These are phyloP conservation scores for Athalia circularis DNA, from an alignment of 2,888 invertebrate genomes.

Conservation along the genomic window DNA sequence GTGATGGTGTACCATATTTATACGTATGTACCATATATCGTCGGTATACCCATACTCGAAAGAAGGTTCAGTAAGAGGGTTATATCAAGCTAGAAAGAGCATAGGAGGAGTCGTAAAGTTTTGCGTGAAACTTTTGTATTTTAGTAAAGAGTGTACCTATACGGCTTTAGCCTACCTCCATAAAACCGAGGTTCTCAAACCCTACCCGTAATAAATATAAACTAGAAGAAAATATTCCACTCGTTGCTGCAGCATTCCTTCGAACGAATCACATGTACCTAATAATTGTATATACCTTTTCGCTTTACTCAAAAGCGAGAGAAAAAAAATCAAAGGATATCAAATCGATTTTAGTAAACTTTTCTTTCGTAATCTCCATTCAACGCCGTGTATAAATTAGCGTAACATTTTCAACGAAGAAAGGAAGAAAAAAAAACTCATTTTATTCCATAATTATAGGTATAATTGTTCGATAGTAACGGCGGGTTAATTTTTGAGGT, in stretches of 20 bases:
- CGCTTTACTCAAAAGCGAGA: background rate
- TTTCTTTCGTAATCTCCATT: too few relatives aligned
- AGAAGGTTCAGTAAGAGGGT: background rate
- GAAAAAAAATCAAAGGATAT: background rate
- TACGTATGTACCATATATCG: too few relatives aligned
- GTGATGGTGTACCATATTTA: too few relatives aligned
- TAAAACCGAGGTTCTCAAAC: slow-evolving; percentile 64
- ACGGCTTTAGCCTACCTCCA: slow-evolving; percentile 55
- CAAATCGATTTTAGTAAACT: too few relatives aligned
- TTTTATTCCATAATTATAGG: too few relatives aligned
- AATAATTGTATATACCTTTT: background rate
- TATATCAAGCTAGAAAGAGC: slow-evolving; percentile 62
- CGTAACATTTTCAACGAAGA: too few relatives aligned
- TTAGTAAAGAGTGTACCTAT: slow-evolving; percentile 58
- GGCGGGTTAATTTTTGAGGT: too few relatives aligned
- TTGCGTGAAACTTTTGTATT: slow-evolving; percentile 69
- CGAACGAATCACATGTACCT: background rate
- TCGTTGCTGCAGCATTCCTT: background rate
- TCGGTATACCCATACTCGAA: background rate
- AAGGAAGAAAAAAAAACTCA: too few relatives aligned
- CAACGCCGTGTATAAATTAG: too few relatives aligned
- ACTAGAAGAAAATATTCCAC: background rate
- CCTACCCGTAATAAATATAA: slow-evolving; percentile 23
- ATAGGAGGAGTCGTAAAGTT: slow-evolving; percentile 68
- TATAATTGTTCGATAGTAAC: too few relatives aligned